Evolutionary conservation across 2,113 vertebrate species (phyloP).

Genomic region (Pogona vitticeps): DNA sequence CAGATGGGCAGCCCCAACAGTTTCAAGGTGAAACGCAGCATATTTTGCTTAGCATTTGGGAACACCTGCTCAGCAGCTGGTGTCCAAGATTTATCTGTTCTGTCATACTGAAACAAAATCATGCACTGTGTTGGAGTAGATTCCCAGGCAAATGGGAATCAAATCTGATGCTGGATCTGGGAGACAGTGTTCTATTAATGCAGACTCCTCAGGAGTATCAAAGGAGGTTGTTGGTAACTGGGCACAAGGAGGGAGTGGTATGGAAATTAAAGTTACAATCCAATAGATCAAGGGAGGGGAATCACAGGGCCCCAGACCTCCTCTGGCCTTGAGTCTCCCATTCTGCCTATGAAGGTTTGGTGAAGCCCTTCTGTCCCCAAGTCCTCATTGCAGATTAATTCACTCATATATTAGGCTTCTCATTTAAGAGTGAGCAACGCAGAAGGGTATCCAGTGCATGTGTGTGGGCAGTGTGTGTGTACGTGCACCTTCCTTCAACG

Average conservation of each 20-base stretch:
- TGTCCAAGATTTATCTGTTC: neutral
- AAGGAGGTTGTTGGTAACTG: neutral
- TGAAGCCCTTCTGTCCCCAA: neutral
- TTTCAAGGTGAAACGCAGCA: slow-evolving; percentile 17
- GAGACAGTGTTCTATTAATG: neutral
- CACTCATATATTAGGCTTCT: neutral
- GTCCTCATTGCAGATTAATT: neutral
- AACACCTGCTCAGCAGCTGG: slow-evolving; percentile 16
- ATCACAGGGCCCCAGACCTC: neutral
- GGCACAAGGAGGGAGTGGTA: neutral
- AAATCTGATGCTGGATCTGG: slow-evolving; percentile 10
- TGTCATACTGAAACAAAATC: neutral
- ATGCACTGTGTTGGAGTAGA: neutral
- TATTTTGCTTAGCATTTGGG: slow-evolving; percentile 25
- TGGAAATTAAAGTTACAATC: neutral
- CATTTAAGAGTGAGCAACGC: too few relatives aligned
- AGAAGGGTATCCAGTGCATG: too few relatives aligned
- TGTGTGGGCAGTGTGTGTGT: too few relatives aligned
- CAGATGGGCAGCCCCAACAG: neutral
- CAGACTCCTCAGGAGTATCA: neutral
- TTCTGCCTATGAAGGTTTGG: neutral
- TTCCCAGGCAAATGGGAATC: neutral
- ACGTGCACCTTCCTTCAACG: too few relatives aligned
- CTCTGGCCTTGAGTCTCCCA: neutral
- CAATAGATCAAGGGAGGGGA: neutral